Percentiles rank a stretch among this genome's conserved stretches.
These are phyloP conservation scores for Resseliella maxima DNA, from an alignment of 2,888 invertebrate genomes.

Conservation along the genomic window DNA sequence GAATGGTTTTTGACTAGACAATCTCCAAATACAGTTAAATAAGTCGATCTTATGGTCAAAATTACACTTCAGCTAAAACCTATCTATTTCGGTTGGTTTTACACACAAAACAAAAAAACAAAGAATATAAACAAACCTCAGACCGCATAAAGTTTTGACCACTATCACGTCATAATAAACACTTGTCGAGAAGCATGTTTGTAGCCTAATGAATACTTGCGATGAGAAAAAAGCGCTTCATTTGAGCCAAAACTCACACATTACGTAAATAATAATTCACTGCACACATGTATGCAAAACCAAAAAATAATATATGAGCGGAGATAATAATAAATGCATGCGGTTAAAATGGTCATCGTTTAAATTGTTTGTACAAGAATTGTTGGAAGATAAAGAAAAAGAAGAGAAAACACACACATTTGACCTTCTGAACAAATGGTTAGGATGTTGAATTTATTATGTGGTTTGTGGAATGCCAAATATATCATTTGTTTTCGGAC, in stretches of 20 bases:
- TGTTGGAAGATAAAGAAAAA: neutral
- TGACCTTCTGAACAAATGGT: conserved; percentile 20
- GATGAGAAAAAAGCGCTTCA: neutral
- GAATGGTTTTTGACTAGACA: conserved; percentile 12
- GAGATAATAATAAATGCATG: conserved; percentile 17
- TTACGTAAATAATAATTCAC: neutral
- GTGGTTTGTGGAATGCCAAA: conserved; percentile 19
- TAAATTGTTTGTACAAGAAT: neutral
- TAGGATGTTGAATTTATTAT: conserved; percentile 22
- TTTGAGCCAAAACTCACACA: neutral
- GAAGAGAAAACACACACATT: neutral
- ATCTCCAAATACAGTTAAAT: neutral
- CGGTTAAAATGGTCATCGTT: conserved; percentile 50
- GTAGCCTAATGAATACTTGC: conserved; percentile 47
- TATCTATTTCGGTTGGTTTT: neutral
- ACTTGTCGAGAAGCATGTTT: conserved; percentile 46
- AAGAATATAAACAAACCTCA: neutral
- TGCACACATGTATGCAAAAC: neutral
- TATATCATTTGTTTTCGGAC: conserved; percentile 28
- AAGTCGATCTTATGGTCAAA: neutral
- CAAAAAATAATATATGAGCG: conserved; percentile 3
- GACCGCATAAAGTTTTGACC: conserved; percentile 30
- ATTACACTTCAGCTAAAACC: neutral
- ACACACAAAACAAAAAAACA: neutral
- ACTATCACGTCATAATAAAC: conserved; percentile 52